Base-by-base conservation (phyloP, 2,888 invertebrate species). In the Tetragonisca angustula region DNA sequence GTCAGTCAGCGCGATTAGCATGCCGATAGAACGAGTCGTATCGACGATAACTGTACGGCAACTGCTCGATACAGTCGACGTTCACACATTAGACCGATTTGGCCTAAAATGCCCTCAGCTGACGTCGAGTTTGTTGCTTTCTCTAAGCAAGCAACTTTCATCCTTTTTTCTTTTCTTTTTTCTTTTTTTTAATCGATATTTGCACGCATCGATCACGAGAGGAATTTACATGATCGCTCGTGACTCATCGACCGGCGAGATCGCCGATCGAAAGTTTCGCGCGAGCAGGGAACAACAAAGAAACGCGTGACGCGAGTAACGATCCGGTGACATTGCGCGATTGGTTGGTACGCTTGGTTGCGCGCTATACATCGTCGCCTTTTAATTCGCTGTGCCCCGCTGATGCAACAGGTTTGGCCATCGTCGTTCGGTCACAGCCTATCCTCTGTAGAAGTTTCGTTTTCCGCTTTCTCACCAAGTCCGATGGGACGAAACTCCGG, bases 331-430 rank as follows among this genome's bases (percentile, higher is more conserved):
- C 76, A 74, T 85, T 81, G 77, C 78, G 36, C 54, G 65, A 68
- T 24, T n/a, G 56, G 27, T 62, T 56, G 36, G 36, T 71, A 68
- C 36, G 54, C 36, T 17, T 49, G 36, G 24, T 9, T 65, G 67
- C 32, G 50, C 36, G 52, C 6, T 52, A 52, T 43, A 43, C 49
- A 54, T 27, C 62, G 79, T 52, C 59, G 83, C 67, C 49, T 83
- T 78, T 86, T 79, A 80, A 88, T 86, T 87, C 67, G 61, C 70
- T n/a, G 11, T n/a, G 21, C 50, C 27, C 68, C 73, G 54, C 43
- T 59, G 80, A 77, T 78, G 87, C 82, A 88, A 88, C 87, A 89
- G 84, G 85, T 89, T 79, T 76, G 59, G 17, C 67, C 64, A 49
- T 64, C 56, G 50, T 21, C 62, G 27, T 1, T 32, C 19, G 19